These are phyloP conservation scores for Lomographa bimaculata DNA, from an alignment of 2,888 invertebrate genomes.

Conservation along the genomic window DNA sequence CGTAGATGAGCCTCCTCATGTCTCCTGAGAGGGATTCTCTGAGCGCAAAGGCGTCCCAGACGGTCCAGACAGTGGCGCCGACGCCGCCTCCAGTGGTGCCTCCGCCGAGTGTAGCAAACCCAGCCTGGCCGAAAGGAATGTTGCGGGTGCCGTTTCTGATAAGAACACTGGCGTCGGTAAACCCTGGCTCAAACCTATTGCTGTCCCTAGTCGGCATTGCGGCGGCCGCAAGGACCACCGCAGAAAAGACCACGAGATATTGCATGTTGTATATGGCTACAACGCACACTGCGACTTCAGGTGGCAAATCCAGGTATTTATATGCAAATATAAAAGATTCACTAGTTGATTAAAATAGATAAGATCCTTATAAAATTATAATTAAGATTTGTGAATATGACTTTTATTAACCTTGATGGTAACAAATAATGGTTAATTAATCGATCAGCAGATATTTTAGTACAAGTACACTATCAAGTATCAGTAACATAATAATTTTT, in stretches of 20 bases:
- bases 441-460: no score
- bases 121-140: conserved; percentile 1
- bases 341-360: no score
- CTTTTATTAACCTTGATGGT: no score
- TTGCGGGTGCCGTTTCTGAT: conserved; percentile 1
- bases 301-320: no score
- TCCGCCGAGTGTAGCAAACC: conserved; percentile 4
- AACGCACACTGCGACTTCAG: not conserved
- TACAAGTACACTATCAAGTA: no score
- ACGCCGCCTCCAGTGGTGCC: conserved; percentile 10
- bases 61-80: conserved; percentile 14
- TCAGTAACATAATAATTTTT: no score
- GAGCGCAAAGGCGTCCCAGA: conserved; percentile 21
- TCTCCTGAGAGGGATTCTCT: conserved; percentile 7
- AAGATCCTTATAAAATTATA: no score
- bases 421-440: no score
- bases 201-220: not conserved
- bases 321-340: no score
- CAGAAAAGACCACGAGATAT: not conserved
- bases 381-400: no score
- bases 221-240: not conserved
- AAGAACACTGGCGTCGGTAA: no score
- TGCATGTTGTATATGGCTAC: not conserved
- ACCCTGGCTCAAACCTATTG: no score
- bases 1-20: conserved; percentile 1